phyloP scores from a whole-genome alignment of 53 echinoderm and acorn worm genomes.

The Crossaster papposus region DNA sequence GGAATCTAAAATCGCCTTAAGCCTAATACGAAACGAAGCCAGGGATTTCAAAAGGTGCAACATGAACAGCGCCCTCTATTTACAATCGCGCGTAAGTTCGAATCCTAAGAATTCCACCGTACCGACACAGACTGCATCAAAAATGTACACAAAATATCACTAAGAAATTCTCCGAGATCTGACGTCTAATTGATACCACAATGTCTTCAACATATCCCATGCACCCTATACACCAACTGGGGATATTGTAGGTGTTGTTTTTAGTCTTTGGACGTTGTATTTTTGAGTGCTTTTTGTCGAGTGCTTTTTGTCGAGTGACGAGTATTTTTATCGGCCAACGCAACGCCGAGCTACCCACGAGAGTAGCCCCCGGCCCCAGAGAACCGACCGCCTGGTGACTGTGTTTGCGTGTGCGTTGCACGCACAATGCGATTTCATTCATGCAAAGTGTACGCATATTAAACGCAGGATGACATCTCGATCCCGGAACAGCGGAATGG shows the following conservation, averaged over 20 bases:
- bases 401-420: too few relatives aligned
- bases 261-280: not conserved
- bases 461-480: constrained; percentile 28
- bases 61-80: constrained; percentile 64
- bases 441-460: not conserved
- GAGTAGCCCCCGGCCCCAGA: too few relatives aligned
- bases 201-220: not conserved
- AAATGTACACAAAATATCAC: not conserved
- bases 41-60: too few relatives aligned
- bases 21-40: too few relatives aligned
- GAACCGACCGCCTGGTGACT: too few relatives aligned
- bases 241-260: not conserved
- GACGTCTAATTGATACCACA: not conserved
- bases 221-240: not conserved
- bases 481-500: constrained; percentile 29
- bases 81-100: constrained; percentile 57
- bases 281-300: constrained; percentile 21
- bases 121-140: not conserved
- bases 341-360: too few relatives aligned
- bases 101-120: constrained; percentile 6
- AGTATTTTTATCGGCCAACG: too few relatives aligned
- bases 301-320: not conserved
- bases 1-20: too few relatives aligned
- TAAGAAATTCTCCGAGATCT: constrained; percentile 13
- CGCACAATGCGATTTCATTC: not conserved